phyloP scores from a whole-genome alignment of 2,113 vertebrate genomes.

The Ammodytes dubius region DNA sequence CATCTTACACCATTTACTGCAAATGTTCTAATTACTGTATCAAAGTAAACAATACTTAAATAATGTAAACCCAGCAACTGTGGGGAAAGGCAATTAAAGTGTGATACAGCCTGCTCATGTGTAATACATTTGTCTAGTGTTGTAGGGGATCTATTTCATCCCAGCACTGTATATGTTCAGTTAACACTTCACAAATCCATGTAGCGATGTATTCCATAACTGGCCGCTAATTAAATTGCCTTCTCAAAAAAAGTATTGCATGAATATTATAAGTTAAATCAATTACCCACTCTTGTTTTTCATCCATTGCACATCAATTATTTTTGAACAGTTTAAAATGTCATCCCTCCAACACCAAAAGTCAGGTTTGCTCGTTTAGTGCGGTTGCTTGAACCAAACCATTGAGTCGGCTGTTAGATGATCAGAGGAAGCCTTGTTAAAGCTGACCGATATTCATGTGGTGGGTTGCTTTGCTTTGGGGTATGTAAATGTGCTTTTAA shows the following conservation, averaged over 20 bases:
- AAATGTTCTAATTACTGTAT: neutral
- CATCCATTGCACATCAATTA: neutral
- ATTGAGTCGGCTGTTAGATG: neutral
- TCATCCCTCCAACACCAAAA: neutral
- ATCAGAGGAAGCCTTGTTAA: slow-evolving; percentile 28
- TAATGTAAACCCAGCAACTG: neutral
- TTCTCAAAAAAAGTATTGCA: neutral
- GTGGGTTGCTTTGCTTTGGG: slow-evolving; percentile 47
- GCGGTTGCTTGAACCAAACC: neutral
- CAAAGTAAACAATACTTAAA: neutral
- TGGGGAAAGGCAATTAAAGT: neutral
- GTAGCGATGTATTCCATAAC: neutral
- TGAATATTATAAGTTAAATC: neutral
- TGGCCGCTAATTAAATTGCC: neutral
- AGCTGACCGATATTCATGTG: slow-evolving; percentile 29
- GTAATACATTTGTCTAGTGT: neutral
- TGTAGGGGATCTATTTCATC: neutral
- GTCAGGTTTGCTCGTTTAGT: neutral
- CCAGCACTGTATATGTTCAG: neutral
- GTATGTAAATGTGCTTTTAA: slow-evolving; percentile 64
- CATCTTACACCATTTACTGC: neutral
- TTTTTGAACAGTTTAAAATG: neutral
- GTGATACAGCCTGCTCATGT: neutral
- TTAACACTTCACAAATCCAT: neutral
- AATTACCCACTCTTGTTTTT: neutral